Percentiles rank a stretch among this genome's conserved stretches.
Conservation (phyloP, 1,140 invertebrate genomes). For the Zaprionus davidi region DNA sequence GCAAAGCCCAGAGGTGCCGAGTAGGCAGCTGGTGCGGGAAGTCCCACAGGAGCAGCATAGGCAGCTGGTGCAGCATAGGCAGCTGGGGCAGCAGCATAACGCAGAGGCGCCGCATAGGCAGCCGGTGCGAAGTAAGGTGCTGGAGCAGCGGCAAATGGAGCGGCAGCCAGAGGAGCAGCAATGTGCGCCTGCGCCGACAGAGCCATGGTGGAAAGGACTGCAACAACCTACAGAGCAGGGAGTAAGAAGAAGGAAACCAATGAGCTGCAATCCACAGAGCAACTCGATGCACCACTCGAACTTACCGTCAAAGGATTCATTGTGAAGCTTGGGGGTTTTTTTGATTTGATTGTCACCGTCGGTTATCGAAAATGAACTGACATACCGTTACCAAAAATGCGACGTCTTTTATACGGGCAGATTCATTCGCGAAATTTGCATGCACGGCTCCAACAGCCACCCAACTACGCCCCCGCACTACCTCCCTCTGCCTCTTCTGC, state of each 20-base stretch:
- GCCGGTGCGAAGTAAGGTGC: constrained; percentile 49
- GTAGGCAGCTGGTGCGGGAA: constrained; percentile 51
- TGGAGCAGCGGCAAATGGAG: constrained; percentile 50
- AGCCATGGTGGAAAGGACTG: constrained; percentile 81
- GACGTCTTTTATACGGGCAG: constrained; percentile 75
- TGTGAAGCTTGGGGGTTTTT: constrained; percentile 72
- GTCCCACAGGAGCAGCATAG: constrained; percentile 40
- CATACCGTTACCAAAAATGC: constrained; percentile 72
- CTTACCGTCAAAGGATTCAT: constrained; percentile 84
- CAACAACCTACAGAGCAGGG: constrained; percentile 63
- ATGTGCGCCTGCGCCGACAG: constrained; percentile 68
- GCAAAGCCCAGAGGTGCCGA: constrained; percentile 29
- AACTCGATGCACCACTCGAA: constrained; percentile 2
- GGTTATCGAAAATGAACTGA: constrained; percentile 84
- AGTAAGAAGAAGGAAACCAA: neutral
- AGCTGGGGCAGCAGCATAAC: constrained; percentile 57
- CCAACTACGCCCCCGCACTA: constrained; percentile 42
- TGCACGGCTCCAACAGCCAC: constrained; percentile 12
- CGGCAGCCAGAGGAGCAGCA: constrained; percentile 49
- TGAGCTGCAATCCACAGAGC: neutral
- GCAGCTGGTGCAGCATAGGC: constrained; percentile 25
- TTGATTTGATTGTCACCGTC: constrained; percentile 75
- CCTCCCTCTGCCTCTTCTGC: constrained; percentile 15
- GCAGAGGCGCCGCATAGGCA: constrained; percentile 4
- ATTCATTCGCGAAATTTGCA: constrained; percentile 74